Evolutionary conservation across 2,113 vertebrate species (phyloP).

Genomic region (Symphodus melops): DNA sequence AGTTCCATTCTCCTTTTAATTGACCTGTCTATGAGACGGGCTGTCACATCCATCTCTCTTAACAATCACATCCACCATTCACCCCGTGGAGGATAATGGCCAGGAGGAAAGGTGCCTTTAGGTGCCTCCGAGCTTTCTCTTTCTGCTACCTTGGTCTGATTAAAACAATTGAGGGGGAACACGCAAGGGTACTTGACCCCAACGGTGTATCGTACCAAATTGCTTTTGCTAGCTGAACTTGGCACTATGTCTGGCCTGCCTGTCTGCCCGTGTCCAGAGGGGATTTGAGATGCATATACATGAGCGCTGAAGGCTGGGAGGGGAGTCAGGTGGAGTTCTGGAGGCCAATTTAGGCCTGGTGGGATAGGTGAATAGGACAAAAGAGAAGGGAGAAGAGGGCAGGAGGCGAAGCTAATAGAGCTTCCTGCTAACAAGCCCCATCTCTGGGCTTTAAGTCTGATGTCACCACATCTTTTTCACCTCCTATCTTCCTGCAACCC

Average conservation of each 20-base stretch:
- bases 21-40: constrained; percentile 61
- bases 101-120: constrained; percentile 64
- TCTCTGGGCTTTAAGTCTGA: constrained; percentile 78
- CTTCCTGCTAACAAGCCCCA: constrained; percentile 93
- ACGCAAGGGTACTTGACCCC: constrained; percentile 86
- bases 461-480: constrained; percentile 79
- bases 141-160: constrained; percentile 87
- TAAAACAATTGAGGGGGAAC: constrained; percentile 84
- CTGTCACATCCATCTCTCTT: constrained; percentile 63
- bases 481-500: constrained; percentile 22
- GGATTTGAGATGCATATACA: constrained; percentile 94
- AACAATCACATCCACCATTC: constrained; percentile 62
- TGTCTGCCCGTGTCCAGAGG: constrained; percentile 86
- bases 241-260: constrained; percentile 88
- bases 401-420: constrained; percentile 74
- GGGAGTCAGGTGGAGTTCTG: constrained; percentile 72
- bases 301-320: constrained; percentile 79
- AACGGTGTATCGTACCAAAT: constrained; percentile 89
- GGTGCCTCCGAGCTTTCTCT: constrained; percentile 72
- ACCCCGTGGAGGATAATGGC: constrained; percentile 66
- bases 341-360: constrained; percentile 76
- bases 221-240: constrained; percentile 90
- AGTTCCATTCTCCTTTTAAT: constrained; percentile 62
- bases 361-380: constrained; percentile 73
- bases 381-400: constrained; percentile 61